Conservation (phyloP, 1,140 invertebrate genomes). For the Drosophila saltans region DNA sequence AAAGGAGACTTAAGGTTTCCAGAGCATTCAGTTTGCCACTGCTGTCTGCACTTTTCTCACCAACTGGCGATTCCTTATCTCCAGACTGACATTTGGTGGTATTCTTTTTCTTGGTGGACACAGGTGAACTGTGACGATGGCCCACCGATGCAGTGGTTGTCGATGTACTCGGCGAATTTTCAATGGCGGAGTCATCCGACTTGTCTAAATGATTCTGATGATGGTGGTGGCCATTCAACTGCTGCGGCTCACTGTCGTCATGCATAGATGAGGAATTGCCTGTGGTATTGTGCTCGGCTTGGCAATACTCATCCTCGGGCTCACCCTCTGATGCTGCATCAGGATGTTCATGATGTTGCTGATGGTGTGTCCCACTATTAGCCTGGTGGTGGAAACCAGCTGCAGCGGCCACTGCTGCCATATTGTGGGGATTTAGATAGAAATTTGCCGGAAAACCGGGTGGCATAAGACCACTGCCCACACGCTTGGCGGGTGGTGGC, state of each 20-base stretch:
- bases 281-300: conserved; percentile 68
- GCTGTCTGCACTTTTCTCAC: conserved; percentile 10
- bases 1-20: conserved; percentile 70
- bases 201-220: conserved; percentile 76
- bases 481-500: conserved; percentile 86
- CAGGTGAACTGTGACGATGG: conserved; percentile 70
- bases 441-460: conserved; percentile 76
- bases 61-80: conserved; percentile 25
- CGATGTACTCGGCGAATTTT: conserved; percentile 79
- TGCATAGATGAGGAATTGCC: conserved; percentile 68
- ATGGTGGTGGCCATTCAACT: conserved; percentile 61
- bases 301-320: conserved; percentile 64
- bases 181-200: conserved; percentile 78
- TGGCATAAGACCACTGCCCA: conserved; percentile 62
- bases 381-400: conserved; percentile 72
- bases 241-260: conserved; percentile 60
- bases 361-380: conserved; percentile 50
- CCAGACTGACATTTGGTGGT: conserved; percentile 60
- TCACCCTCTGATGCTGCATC: conserved; percentile 71
- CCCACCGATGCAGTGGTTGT: conserved; percentile 65
- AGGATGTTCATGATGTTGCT: conserved; percentile 50
- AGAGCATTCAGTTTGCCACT: conserved; percentile 56
- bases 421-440: conserved; percentile 78
- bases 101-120: conserved; percentile 74
- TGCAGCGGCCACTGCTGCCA: conserved; percentile 77